Base-by-base conservation (phyloP, 2,888 invertebrate genomes). In the Holacanthella duospinosa region DNA sequence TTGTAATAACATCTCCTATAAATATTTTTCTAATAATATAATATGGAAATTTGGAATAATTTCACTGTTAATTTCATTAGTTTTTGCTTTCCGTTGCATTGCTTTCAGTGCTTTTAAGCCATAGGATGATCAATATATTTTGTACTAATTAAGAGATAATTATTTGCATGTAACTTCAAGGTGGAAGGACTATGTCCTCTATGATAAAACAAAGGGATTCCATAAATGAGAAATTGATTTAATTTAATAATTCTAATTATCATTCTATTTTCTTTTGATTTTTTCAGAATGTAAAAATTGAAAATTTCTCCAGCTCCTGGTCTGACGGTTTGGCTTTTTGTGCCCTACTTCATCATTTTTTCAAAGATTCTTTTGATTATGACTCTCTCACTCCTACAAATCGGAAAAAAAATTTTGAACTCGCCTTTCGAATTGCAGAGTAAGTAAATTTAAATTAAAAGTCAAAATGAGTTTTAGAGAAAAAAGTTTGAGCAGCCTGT, bases 291-390 rank as follows among this genome's bases (percentile, higher is more conserved):
- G 88, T 97, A 79, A 88, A 92, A 83, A 86, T 99, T 83, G 92
- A 90, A 78, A 97, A 99, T 84, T 97, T 97, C 84, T 96, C 96
- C 76, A 89, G 89, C 79, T 90, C 91, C 81, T 99, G 97, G 97
- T 89, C 90, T 81, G 91, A 96, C 82, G 99, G 97, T 77, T 84
- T 97, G 82, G 97, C 95, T 74, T 99, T 99, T 84, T 97, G 96
- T 82, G 97, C 97, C 76, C 85, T 99, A 75, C 86, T 97, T 77
- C 97, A 99, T 82, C 95, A 95, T 82, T 97, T 95, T 83, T 86
- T 88, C 80, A 96, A 96, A 69, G 89, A 94, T 78, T 88, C 95
- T 74, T 99, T 97, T 82, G 95, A 99, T 83, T 97, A 91, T 82
- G 82, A 85, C 76, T 81, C 85, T 79, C 85, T 99, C 76, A 85